Evolutionary conservation across 2,113 vertebrate genomes (phyloP).

Genomic region (Microcebus murinus): DNA sequence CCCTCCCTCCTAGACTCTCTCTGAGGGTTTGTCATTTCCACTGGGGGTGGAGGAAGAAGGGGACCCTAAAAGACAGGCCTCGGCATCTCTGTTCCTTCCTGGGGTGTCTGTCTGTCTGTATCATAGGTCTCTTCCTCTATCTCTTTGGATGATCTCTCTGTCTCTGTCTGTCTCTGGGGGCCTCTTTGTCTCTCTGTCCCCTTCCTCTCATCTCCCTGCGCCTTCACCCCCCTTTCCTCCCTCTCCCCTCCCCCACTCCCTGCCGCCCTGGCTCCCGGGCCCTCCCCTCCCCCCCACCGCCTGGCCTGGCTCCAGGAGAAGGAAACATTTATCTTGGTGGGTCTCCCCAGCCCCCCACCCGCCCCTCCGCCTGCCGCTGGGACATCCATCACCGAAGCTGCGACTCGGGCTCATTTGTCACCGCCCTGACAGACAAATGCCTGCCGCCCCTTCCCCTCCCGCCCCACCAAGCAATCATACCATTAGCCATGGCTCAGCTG

Average conservation of each 20-base stretch:
- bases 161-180: neutral
- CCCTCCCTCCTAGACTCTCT: neutral
- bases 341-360: fast-evolving
- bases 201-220: neutral
- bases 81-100: neutral
- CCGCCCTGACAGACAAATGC: neutral
- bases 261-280: neutral
- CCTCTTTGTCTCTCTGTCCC: neutral
- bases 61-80: neutral
- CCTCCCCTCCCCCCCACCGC: neutral
- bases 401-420: constrained; percentile 54
- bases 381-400: constrained; percentile 50
- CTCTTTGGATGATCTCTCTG: neutral
- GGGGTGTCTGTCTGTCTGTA: neutral
- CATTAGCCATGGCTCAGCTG: constrained; percentile 32
- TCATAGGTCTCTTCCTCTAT: fast-evolving
- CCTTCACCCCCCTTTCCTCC: too few species aligned
- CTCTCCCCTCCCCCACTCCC: too few species aligned
- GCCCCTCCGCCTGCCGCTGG: neutral
- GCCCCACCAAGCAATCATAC: constrained; percentile 21
- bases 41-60: too few species aligned
- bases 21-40: neutral
- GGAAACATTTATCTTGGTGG: constrained; percentile 58
- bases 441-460: neutral
- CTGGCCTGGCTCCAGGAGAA: constrained; percentile 32